A percentile compares a stretch with the other conserved stretches of the same genome.
Conservation (phyloP, 2,113 vertebrate species). For the Donacobius atricapilla region DNA sequence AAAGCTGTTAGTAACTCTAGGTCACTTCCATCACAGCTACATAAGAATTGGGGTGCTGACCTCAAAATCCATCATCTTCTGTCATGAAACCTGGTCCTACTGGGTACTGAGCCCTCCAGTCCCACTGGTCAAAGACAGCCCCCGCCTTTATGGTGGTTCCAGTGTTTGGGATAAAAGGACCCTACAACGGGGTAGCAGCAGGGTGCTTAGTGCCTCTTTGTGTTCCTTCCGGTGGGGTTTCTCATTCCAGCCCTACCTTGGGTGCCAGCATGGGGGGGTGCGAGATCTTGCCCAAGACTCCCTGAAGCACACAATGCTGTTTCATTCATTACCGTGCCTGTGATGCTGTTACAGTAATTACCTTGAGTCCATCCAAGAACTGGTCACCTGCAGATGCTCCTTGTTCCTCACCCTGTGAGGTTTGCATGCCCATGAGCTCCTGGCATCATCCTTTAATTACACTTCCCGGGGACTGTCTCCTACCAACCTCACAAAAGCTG, state of each 20-base stretch:
- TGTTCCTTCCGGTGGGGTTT: background rate
- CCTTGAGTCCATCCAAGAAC: background rate
- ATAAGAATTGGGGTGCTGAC: conserved; percentile 7
- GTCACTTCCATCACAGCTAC: conserved; percentile 8
- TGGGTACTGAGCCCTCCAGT: background rate
- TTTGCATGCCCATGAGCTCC: background rate
- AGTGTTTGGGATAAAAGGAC: background rate
- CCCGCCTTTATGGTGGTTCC: background rate
- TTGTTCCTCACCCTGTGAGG: background rate
- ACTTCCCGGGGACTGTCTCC: background rate
- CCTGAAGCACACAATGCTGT: background rate
- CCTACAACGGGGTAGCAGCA: background rate
- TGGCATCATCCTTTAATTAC: background rate
- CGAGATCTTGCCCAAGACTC: background rate
- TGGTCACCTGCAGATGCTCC: background rate
- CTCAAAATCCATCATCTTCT: conserved; percentile 36
- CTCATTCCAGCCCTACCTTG: background rate
- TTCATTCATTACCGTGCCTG: background rate
- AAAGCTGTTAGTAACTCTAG: background rate
- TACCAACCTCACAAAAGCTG: background rate
- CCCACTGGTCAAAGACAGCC: background rate
- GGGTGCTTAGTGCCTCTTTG: background rate
- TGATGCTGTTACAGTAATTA: background rate
- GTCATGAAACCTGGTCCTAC: background rate
- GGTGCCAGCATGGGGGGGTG: background rate